Percentiles rank a stretch among this genome's conserved stretches.
Evolutionary conservation across 2,797 vertebrate species (phyloP).

Genomic region (Linurgus olivaceus): DNA sequence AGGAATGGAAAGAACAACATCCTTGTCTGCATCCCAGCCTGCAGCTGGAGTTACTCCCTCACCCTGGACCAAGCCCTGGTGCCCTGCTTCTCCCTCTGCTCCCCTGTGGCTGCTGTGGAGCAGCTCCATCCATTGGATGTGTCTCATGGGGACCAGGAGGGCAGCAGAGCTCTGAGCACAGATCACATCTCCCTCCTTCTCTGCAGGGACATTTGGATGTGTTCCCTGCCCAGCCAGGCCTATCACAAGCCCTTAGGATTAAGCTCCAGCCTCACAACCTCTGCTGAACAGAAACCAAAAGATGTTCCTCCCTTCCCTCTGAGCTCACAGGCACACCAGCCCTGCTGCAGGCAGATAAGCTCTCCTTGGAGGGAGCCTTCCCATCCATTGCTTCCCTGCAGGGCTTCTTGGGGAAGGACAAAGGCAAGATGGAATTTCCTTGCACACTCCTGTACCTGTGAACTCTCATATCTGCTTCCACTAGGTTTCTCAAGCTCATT

Average conservation of each 20-base stretch:
- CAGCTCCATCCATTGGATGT: neutral
- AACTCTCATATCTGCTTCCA: neutral
- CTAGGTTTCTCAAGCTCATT: neutral
- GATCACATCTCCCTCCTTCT: neutral
- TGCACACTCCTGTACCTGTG: neutral
- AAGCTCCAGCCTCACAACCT: neutral
- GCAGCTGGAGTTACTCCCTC: neutral
- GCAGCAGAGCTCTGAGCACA: neutral
- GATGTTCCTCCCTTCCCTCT: neutral
- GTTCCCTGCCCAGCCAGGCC: neutral
- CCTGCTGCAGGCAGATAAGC: neutral
- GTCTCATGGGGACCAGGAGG: neutral
- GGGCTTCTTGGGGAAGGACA: neutral
- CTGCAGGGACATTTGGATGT: neutral
- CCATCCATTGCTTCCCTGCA: neutral
- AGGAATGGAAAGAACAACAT: conserved; percentile 50
- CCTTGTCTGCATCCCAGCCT: conserved; percentile 15
- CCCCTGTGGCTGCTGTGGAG: neutral
- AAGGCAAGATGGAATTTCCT: neutral
- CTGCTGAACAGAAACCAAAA: neutral
- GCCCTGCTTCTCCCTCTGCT: neutral
- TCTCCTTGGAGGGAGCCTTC: neutral
- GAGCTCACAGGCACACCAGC: neutral
- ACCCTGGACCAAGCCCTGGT: neutral
- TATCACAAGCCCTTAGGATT: neutral